A percentile compares a stretch with the other conserved stretches of the same genome.
phyloP scores from a whole-genome alignment of 2,888 invertebrate species.

The Tiliacea aurago region DNA sequence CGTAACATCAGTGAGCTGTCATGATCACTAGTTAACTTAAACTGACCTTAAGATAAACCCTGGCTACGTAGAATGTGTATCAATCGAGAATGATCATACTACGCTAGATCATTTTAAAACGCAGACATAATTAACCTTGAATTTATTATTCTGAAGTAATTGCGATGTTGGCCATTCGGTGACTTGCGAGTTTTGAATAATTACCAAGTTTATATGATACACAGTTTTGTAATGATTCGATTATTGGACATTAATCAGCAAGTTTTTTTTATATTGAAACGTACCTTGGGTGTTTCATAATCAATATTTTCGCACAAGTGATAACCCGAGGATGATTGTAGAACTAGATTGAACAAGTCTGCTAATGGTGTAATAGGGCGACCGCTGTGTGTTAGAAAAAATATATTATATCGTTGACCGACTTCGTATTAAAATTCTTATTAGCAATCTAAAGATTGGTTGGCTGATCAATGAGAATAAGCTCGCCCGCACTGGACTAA shows the following conservation, averaged over 20 bases:
- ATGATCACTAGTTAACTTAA: slow-evolving; percentile 67
- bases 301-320: slow-evolving; percentile 37
- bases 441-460: no score
- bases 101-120: slow-evolving; percentile 49
- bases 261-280: slow-evolving; percentile 39
- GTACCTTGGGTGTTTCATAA: slow-evolving; percentile 38
- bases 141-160: slow-evolving; percentile 56
- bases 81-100: slow-evolving; percentile 50
- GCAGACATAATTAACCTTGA: slow-evolving; percentile 61
- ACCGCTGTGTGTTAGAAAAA: not conserved
- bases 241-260: slow-evolving; percentile 51
- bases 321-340: slow-evolving; percentile 39
- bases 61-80: slow-evolving; percentile 50
- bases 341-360: slow-evolving; percentile 33
- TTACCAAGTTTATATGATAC: slow-evolving; percentile 45
- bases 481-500: not conserved
- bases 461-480: not conserved
- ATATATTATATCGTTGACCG: not conserved
- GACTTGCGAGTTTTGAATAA: slow-evolving; percentile 51
- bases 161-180: slow-evolving; percentile 46
- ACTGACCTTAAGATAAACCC: slow-evolving; percentile 64
- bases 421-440: not conserved
- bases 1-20: slow-evolving; percentile 73
- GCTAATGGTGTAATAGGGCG: slow-evolving; percentile 41
- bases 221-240: slow-evolving; percentile 43